Conservation (phyloP, 2,113 vertebrate species). For the Cynoglossus semilaevis region DNA sequence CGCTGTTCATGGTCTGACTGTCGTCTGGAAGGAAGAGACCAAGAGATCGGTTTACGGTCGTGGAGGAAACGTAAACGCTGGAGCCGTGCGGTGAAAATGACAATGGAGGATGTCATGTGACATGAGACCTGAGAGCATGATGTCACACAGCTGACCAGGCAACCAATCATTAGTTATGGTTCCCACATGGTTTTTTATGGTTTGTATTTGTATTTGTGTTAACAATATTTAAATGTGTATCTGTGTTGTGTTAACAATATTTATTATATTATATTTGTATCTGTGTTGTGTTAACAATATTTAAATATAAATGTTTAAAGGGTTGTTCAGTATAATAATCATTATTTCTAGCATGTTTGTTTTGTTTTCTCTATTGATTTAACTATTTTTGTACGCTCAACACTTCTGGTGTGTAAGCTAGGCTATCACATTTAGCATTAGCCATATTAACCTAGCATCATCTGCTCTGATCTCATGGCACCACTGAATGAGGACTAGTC, state of each 20-base stretch:
- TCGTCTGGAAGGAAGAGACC: constrained; percentile 78
- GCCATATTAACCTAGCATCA: not conserved
- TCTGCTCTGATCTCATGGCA: not conserved
- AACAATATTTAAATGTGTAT: no score
- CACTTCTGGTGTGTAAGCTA: not conserved
- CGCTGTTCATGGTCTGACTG: constrained; percentile 90
- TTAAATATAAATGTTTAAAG: no score
- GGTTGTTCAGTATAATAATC: not conserved
- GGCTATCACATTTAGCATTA: not conserved
- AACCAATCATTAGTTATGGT: not conserved
- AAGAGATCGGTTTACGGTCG: constrained; percentile 4
- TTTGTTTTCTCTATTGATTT: no score
- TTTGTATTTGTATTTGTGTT: no score
- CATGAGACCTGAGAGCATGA: not conserved
- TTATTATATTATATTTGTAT: no score
- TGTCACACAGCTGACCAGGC: no score
- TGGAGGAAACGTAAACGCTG: no score
- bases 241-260: no score
- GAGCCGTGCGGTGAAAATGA: no score
- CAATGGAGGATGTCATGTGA: no score
- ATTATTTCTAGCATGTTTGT: not conserved
- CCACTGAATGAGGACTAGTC: not conserved
- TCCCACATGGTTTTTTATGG: no score
- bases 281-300: no score
- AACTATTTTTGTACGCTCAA: not conserved